Evolutionary conservation across 1,140 invertebrate species (phyloP).

Genomic region (Anagrus nilaparvatae): DNA sequence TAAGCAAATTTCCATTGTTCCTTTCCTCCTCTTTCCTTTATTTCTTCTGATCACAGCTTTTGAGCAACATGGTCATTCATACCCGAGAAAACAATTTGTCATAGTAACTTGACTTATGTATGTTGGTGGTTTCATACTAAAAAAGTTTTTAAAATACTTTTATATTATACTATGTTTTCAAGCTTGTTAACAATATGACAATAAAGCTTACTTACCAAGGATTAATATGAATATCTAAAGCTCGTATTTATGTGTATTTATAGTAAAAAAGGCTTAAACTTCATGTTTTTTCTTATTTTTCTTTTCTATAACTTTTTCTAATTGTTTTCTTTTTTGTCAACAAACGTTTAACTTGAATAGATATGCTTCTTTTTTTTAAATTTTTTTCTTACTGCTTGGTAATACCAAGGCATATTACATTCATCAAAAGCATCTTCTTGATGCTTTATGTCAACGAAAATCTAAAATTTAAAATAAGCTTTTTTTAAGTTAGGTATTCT

Average conservation of each 20-base stretch:
- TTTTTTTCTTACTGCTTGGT: slow-evolving; percentile 71
- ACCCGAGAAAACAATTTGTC: slow-evolving; percentile 81
- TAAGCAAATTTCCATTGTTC: slow-evolving; percentile 74
- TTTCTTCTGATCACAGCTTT: slow-evolving; percentile 56
- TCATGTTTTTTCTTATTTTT: slow-evolving; percentile 85
- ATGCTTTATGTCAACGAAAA: slow-evolving; percentile 51
- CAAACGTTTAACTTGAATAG: slow-evolving; percentile 48
- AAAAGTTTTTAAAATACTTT: no score
- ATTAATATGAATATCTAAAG: slow-evolving; percentile 56
- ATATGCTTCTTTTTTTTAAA: slow-evolving; percentile 52
- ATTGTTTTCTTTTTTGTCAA: slow-evolving; percentile 75
- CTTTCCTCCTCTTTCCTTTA: slow-evolving; percentile 42
- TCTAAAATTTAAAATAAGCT: no score
- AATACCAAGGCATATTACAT: slow-evolving; percentile 70
- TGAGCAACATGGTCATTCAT: slow-evolving; percentile 83
- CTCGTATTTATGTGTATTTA: no score
- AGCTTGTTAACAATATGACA: no score
- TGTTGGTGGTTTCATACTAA: slow-evolving; percentile 63
- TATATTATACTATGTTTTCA: no score
- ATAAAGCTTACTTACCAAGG: slow-evolving; percentile 42
- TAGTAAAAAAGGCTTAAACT: no score
- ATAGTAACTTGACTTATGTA: slow-evolving; percentile 58
- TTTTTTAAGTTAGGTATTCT: no score
- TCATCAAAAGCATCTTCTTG: slow-evolving; percentile 55
- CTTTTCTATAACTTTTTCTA: slow-evolving; percentile 77